Percentiles rank a stretch among this genome's conserved stretches.
Conservation (phyloP, 2,113 vertebrate genomes). For the Rhea pennata region DNA sequence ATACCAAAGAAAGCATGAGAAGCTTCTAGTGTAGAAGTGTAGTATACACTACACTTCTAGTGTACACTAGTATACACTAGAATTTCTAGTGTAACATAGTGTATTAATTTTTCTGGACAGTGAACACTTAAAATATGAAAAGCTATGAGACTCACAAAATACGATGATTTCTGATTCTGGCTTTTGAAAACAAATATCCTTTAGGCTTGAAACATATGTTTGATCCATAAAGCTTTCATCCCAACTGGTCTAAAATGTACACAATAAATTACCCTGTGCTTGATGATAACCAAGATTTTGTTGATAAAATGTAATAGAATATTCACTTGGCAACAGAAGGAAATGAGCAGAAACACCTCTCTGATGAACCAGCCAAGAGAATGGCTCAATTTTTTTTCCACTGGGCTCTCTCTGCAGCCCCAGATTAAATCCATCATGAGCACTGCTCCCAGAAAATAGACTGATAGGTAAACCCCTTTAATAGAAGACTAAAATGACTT, state of each 20-base stretch:
- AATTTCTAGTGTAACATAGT: not conserved
- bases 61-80: too few relatives aligned
- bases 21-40: too few relatives aligned
- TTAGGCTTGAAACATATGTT: slow-evolving; percentile 15
- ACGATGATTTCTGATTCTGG: not conserved
- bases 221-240: slow-evolving; percentile 47
- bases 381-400: not conserved
- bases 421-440: slow-evolving; percentile 37
- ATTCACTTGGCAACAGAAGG: slow-evolving; percentile 58
- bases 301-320: slow-evolving; percentile 53
- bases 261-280: slow-evolving; percentile 49
- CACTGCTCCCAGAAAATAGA: slow-evolving; percentile 36
- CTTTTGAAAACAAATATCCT: slow-evolving; percentile 38
- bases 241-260: slow-evolving; percentile 6
- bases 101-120: slow-evolving; percentile 38
- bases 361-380: slow-evolving; percentile 44
- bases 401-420: not conserved
- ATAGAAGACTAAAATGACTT: slow-evolving; percentile 61
- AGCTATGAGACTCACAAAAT: not conserved
- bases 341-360: slow-evolving; percentile 36
- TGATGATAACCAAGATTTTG: slow-evolving; percentile 62
- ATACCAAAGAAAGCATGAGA: not conserved
- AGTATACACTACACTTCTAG: too few relatives aligned
- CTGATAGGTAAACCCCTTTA: slow-evolving; percentile 44
- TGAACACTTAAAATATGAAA: slow-evolving; percentile 1